Conservation (phyloP, 2,113 vertebrate genomes). For the Monarcha castaneiventris region DNA sequence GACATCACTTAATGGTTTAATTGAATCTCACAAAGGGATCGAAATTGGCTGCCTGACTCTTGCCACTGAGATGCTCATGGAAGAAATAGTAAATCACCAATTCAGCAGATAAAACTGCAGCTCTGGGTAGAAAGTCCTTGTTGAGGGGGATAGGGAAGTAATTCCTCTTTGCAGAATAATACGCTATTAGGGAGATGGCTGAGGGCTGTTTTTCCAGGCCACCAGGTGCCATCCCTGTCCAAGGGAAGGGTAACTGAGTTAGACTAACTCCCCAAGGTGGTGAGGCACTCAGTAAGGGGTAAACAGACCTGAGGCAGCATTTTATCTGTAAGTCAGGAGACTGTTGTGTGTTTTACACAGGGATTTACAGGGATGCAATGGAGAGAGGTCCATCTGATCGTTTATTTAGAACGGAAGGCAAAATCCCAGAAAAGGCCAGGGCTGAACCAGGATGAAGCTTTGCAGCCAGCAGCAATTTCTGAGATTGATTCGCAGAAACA, state of each 20-base stretch:
- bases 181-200: neutral
- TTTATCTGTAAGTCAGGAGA: neutral
- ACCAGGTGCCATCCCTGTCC: neutral
- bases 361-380: neutral
- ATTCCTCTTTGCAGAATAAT: neutral
- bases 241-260: neutral
- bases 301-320: neutral
- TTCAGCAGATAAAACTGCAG: constrained; percentile 19
- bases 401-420: neutral
- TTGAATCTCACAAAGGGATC: constrained; percentile 42
- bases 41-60: constrained; percentile 11
- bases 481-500: neutral
- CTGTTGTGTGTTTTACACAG: neutral
- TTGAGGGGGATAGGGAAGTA: neutral
- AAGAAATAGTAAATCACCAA: constrained; percentile 36
- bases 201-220: neutral
- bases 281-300: neutral
- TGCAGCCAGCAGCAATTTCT: neutral
- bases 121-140: neutral
- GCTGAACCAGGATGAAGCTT: neutral
- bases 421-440: neutral
- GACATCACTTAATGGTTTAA: constrained; percentile 42
- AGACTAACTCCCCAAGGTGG: neutral
- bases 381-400: neutral
- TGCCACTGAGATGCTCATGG: neutral